Conservation (phyloP, 2,888 invertebrate species). For the Operophtera brumata region DNA sequence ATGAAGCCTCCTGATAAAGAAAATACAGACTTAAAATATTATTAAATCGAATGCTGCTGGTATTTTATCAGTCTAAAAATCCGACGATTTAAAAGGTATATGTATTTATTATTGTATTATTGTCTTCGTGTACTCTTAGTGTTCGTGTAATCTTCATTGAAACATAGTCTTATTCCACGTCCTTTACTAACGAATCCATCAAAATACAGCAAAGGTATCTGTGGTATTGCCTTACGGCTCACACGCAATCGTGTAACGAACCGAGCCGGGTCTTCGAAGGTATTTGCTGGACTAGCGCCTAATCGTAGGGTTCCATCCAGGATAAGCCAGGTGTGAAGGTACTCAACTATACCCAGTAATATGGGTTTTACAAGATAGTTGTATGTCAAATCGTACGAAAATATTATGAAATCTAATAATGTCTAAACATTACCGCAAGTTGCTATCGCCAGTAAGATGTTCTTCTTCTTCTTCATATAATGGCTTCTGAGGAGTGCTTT, state of each 20-base stretch:
- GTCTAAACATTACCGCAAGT: background rate
- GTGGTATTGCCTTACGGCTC: background rate
- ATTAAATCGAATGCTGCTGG: too few relatives aligned
- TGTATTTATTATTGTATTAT: too few relatives aligned
- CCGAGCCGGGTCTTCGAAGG: conserved; percentile 1
- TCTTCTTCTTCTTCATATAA: too few relatives aligned
- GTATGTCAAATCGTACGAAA: background rate
- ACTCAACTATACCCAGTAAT: conserved; percentile 3
- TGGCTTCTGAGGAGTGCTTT: too few relatives aligned
- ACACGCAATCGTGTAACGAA: conserved; percentile 20
- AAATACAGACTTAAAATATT: too few relatives aligned
- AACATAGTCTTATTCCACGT: background rate
- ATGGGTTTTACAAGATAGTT: conserved; percentile 2
- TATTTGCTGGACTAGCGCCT: conserved; percentile 12
- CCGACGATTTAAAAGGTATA: too few relatives aligned
- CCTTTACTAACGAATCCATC: background rate
- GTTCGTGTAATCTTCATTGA: background rate
- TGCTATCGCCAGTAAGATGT: too few relatives aligned
- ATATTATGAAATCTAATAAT: background rate
- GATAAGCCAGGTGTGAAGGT: conserved; percentile 12
- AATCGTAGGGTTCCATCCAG: conserved; percentile 13
- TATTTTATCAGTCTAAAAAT: too few relatives aligned
- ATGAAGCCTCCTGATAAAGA: too few relatives aligned
- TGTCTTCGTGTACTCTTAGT: too few relatives aligned
- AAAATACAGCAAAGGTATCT: background rate